Base-by-base conservation (phyloP, 2,888 invertebrate species). In the Gastrophysa polygoni region DNA sequence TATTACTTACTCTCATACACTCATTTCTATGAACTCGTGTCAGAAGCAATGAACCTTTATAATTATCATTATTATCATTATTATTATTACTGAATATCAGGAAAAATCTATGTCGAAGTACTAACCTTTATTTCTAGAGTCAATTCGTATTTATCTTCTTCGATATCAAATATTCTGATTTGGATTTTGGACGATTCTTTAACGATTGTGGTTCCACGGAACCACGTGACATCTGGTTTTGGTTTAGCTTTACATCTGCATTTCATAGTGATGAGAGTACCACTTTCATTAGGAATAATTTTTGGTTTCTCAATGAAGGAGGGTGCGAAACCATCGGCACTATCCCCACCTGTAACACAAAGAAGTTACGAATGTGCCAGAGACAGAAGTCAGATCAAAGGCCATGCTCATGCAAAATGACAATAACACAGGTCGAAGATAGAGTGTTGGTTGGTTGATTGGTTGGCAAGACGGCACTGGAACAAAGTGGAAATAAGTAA, bases 221-320 rank as follows among this genome's bases (percentile, higher is more conserved):
- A 95, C 99, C 99, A 99, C 71, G 92, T 93, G 66, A 98, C 94
- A 73, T 89, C 90, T 49, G 98, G 97, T 82, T 92, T 95, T 69
- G 98, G 96, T 83, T 94, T 94, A 48, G 97, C 96, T 83, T 92
- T 93, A 83, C 95, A 95, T 80, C 92, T 91, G 85, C 98, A 98
- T 83, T 96, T 94, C 94, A 98, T 96, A 67, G 95, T 92, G 77
- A 98, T 96, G 76, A 97, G 88, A 73, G 97, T 96, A 75, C 97
- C 98, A 79, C 92, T 94, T 82, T 96, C 96, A 84, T 97, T 96
- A 80, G 98, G 98, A 86, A 98, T 96, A 84, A 99, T 99, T 84
- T 94, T 91, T 70, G 99, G 99, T 86, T 98, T 98, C 85, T 97
- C 97, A 80, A 96, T 90, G 84, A 99, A 98, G 66, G 96, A 94